Evolutionary conservation across 2,888 invertebrate genomes (phyloP), one percentile per base, ranked within the genome.

Genomic region (Fragum sueziense): DNA sequence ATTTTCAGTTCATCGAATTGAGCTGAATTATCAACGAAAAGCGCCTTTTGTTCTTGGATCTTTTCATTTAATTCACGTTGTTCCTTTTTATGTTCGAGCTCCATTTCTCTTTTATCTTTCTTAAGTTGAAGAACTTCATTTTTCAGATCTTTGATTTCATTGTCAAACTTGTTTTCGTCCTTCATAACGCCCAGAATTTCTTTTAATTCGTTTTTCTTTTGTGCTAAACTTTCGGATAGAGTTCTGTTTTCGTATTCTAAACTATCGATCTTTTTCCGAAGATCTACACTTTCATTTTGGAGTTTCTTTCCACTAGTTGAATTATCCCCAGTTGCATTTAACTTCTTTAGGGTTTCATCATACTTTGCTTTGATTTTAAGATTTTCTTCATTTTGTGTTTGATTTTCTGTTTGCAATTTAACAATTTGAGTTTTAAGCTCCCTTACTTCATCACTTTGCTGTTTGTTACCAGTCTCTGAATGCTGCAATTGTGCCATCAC

Each of bases 361-460:
- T 87, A 82, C 61, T 87, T 87, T 2, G 85, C 79, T 72, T 87
- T 89, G 11, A 88, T 57, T 74, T 88, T 87, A 14, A 85, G 80
- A 75, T 88, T 87, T 71, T 89, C 90, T 73, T 86, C 86, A 70
- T 85, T 85, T 11, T 76, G n/a, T 4, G 25, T 79, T 52, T 86
- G 87, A 68, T 87, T 87, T 52, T 86, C 86, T 11, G 85, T 80
- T 77, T 87, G 87, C 22, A 87, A 73, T 71, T 83, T 78, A 2
- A 87, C 76, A 33, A 87, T 70, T 51, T 85, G 85, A 20, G 78
- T 77, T 71, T 87, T 87, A 0, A 87, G 70, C 29, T 85, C 81
- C 70, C 84, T 76, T 9, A 75, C 79, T 75, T 85, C 82, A 4
- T 47, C 17, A 31, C 67, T 80, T 31, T 73, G 29, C 6, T 51